These are phyloP conservation scores for Circaetus gallicus DNA, from an alignment of 2,113 vertebrate genomes.

Conservation along the genomic window DNA sequence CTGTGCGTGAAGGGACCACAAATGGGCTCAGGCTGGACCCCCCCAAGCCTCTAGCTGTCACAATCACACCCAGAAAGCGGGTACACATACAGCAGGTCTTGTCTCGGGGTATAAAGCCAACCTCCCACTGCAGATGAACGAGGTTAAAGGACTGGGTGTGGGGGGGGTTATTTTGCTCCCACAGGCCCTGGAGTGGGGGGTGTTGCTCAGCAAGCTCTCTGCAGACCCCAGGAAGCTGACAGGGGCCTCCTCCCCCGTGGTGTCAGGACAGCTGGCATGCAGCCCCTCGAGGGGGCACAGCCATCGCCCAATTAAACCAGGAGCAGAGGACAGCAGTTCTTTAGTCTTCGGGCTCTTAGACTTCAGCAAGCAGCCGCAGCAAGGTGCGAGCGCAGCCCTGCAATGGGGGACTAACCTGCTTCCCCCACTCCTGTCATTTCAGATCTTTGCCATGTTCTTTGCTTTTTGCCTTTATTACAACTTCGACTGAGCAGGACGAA, in stretches of 20 bases:
- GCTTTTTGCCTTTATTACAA: slow-evolving; percentile 63
- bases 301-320: accelerated
- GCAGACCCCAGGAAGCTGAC: background rate
- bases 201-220: background rate
- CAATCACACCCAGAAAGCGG: accelerated
- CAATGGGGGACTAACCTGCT: background rate
- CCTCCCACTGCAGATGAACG: accelerated
- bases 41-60: background rate
- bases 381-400: accelerated
- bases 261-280: no score
- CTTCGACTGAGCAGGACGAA: background rate
- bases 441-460: slow-evolving; percentile 54
- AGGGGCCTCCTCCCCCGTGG: accelerated
- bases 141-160: background rate
- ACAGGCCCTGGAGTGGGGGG: accelerated
- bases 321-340: background rate
- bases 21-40: background rate
- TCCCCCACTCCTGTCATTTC: background rate
- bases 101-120: accelerated
- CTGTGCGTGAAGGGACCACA: background rate
- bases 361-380: background rate
- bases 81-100: accelerated
- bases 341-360: accelerated
- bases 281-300: background rate
- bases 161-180: background rate